Evolutionary conservation across 2,888 invertebrate genomes (phyloP), one percentile per base, ranked within the genome.

Genomic region (Tachina fera): DNA sequence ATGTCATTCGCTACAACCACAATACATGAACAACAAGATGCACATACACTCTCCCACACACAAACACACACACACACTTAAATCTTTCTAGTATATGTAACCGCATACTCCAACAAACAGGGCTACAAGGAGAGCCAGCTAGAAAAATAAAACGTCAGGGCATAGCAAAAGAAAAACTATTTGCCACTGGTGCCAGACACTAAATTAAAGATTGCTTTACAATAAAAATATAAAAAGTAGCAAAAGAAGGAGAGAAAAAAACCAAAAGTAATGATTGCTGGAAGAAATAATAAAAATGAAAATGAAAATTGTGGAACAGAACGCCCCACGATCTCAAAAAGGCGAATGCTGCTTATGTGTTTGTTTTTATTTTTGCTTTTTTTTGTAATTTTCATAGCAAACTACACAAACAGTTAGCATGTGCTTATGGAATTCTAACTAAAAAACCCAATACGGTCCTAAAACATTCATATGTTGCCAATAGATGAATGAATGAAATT

Each of bases 341-440:
- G 41, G 77, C 77, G 65, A 74, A 65, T 41, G 39, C 16, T 41
- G 41, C 10, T 51, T 14, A 9, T 47, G 51, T 31, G 31, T 31
- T 4, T 16, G 41, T 41, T 68, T 49, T 43, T 41, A 13, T 45
- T 41, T 47, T 16, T 9, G n/a, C n/a, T 70, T 51, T 60, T 43
- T 39, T 43, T n/a, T n/a, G 4, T 31, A 31, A 31, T 45, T 49
- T 43, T 51, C 41, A 10, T 58, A 53, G 39, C 75, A n/a, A 78
- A 76, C 31, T 31, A 76, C 43, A 75, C 81, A 78, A 85, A 86
- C 87, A 86, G 88, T 88, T 87, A 87, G 88, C 88, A 88, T 88
- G 87, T 87, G 88, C 83, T 87, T 83, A 83, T 80, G 75, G 87
- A 85, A 87, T 60, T 85, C 77, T 53, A 81, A 82, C 49, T 70